phyloP scores from a whole-genome alignment of 2,113 vertebrate species.

The Laticauda laticaudata region DNA sequence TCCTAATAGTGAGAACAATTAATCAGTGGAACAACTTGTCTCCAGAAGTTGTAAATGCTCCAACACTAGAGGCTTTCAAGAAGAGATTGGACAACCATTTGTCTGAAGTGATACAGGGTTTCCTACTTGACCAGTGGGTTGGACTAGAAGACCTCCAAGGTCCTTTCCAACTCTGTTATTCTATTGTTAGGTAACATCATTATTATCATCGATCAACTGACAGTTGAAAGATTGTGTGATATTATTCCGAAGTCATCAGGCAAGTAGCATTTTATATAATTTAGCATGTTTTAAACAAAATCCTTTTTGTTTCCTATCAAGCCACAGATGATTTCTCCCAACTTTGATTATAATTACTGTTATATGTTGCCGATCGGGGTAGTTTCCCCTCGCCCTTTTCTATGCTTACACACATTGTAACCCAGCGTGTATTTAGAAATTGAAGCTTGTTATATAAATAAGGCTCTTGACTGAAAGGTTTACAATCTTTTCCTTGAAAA shows the following conservation, averaged over 20 bases:
- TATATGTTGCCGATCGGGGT: not conserved
- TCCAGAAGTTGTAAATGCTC: too few relatives aligned
- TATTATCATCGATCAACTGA: not conserved
- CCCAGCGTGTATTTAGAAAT: not conserved
- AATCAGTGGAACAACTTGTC: too few relatives aligned
- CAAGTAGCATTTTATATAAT: not conserved
- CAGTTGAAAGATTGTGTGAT: not conserved
- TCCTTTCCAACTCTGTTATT: not conserved
- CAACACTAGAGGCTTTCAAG: too few relatives aligned
- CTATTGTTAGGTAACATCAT: not conserved
- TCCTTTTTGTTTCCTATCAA: not conserved
- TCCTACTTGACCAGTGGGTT: not conserved
- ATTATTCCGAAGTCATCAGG: not conserved
- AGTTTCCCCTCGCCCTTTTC: accelerated
- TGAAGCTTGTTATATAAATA: not conserved
- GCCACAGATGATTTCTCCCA: not conserved
- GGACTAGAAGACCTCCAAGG: not conserved
- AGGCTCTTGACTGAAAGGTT: not conserved
- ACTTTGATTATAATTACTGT: not conserved
- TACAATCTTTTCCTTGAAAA: not conserved
- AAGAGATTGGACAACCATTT: too few relatives aligned
- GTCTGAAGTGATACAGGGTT: not conserved
- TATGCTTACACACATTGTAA: not conserved
- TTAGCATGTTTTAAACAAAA: not conserved
- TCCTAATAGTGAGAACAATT: too few relatives aligned